Evolutionary conservation across 2,888 invertebrate genomes (phyloP).

Genomic region (Pyrocoelia pectoralis): DNA sequence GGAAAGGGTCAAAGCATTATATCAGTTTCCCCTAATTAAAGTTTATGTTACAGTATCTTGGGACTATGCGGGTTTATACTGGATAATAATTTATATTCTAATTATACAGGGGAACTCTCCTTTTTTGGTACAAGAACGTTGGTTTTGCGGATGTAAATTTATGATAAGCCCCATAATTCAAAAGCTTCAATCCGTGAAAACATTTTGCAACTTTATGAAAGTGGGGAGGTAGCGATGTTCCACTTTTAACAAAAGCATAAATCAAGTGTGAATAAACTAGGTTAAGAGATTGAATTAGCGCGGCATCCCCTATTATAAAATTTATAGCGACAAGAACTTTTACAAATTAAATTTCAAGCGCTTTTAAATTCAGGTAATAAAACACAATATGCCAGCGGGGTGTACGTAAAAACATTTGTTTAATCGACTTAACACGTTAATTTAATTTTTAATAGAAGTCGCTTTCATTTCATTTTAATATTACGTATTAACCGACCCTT

Average conservation of each 20-base stretch:
- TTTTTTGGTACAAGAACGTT: neutral
- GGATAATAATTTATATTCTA: neutral
- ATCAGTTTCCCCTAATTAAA: neutral
- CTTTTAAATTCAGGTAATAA: constrained; percentile 1
- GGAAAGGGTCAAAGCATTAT: neutral
- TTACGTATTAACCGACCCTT: too few relatives aligned
- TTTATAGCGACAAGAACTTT: neutral
- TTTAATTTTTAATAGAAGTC: neutral
- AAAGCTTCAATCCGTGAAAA: neutral
- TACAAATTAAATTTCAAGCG: constrained; percentile 1
- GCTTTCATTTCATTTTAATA: too few relatives aligned
- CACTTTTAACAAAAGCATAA: neutral
- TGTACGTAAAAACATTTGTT: neutral
- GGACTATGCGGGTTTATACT: neutral
- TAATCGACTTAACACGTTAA: neutral
- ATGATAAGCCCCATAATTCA: neutral
- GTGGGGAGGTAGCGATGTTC: neutral
- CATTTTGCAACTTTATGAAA: neutral
- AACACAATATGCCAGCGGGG: neutral
- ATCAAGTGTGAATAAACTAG: neutral
- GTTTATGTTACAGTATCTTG: neutral
- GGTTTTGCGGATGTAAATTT: neutral
- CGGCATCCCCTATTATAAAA: neutral
- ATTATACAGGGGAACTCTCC: neutral
- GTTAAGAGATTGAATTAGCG: constrained; percentile 1